Conservation (phyloP, 1,140 invertebrate genomes). For the Frieseomelitta varia region DNA sequence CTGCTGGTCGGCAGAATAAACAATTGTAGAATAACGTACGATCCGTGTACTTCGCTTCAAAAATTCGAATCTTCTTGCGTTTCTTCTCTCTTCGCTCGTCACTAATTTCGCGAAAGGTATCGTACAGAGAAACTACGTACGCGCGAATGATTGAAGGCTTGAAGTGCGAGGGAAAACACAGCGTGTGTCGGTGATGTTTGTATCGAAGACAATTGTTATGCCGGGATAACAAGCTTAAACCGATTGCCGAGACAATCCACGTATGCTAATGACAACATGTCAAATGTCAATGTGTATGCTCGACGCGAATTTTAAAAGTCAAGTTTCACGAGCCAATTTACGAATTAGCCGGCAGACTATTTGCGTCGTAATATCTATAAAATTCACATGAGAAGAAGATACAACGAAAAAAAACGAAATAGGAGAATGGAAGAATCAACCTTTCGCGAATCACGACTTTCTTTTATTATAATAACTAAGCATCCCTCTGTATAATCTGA, state of each 20-base stretch:
- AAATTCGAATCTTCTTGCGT: neutral
- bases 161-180: neutral
- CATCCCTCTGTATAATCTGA: too few relatives aligned
- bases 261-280: too few relatives aligned
- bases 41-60: neutral
- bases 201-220: neutral
- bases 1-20: too few relatives aligned
- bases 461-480: too few relatives aligned
- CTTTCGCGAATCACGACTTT: too few relatives aligned
- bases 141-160: neutral
- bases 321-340: neutral
- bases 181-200: neutral
- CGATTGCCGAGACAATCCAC: neutral
- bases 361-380: neutral
- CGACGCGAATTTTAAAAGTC: neutral
- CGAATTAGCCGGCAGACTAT: neutral
- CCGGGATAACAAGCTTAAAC: constrained; percentile 15
- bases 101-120: neutral
- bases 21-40: too few relatives aligned
- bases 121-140: neutral
- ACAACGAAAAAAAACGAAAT: too few relatives aligned
- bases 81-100: neutral
- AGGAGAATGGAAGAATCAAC: too few relatives aligned
- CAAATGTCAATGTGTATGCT: too few relatives aligned
- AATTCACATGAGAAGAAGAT: neutral